A percentile compares a stretch with the other conserved stretches of the same genome.
These are phyloP conservation scores for Clarias pachynema DNA, from an alignment of 2,797 vertebrate genomes.

Conservation along the genomic window DNA sequence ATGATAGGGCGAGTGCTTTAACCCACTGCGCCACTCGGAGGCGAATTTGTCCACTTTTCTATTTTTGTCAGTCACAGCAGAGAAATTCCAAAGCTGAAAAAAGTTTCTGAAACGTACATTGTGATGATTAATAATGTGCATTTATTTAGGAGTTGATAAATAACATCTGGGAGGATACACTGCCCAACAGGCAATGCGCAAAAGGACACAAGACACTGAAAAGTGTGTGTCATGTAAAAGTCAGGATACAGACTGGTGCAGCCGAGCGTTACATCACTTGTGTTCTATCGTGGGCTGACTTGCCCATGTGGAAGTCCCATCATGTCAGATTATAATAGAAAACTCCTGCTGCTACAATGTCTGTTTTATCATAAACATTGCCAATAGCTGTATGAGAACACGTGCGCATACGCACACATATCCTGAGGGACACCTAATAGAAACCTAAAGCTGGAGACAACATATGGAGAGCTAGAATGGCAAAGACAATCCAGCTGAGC, in stretches of 20 bases:
- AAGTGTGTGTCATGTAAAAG: not conserved
- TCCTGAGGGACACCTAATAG: conserved; percentile 26
- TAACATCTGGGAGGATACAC: not conserved
- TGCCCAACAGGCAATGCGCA: not conserved
- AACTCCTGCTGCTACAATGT: conserved; percentile 6
- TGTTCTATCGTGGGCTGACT: conserved; percentile 16
- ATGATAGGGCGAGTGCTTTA: too few species aligned
- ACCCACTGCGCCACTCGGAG: too few species aligned
- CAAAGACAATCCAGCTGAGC: conserved; percentile 35
- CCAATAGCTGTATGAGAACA: conserved; percentile 1
- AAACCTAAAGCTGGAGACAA: conserved; percentile 27
- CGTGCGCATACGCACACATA: conserved; percentile 1
- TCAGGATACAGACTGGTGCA: not conserved
- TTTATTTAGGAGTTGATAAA: not conserved
- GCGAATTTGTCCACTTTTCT: too few species aligned
- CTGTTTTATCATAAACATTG: conserved; percentile 18
- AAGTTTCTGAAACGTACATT: not conserved
- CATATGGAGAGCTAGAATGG: conserved; percentile 49
- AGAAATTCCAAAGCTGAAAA: conserved; percentile 1
- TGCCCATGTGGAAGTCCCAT: conserved; percentile 4
- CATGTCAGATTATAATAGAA: conserved; percentile 11
- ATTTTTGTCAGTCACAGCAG: not conserved
- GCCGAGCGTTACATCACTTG: not conserved
- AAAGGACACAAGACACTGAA: not conserved
- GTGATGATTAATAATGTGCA: not conserved